Evolutionary conservation across 2,113 vertebrate species (phyloP).

Genomic region (Delphinapterus leucas): DNA sequence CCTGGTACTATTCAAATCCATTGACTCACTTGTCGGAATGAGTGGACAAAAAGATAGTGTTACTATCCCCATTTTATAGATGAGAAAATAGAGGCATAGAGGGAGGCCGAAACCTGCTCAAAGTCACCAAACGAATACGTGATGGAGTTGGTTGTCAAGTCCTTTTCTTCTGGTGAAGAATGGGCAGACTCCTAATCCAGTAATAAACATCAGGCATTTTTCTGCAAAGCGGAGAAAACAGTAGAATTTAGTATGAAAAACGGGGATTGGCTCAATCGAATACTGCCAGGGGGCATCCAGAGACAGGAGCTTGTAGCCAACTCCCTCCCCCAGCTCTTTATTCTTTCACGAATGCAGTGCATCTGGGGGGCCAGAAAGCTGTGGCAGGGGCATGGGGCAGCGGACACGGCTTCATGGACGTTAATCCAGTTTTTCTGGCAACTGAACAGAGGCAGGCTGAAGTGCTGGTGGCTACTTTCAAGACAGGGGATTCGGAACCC

Average conservation of each 20-base stretch:
- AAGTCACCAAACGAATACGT: neutral
- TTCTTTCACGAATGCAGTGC: rapidly evolving
- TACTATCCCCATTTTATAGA: neutral
- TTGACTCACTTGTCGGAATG: no score
- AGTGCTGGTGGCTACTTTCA: neutral
- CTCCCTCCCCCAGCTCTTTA: neutral
- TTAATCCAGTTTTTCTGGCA: no score
- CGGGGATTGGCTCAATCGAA: neutral
- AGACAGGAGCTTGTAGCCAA: no score
- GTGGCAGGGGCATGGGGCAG: rapidly evolving
- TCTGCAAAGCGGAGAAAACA: neutral
- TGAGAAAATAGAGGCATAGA: neutral
- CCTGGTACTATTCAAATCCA: neutral
- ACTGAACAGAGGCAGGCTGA: neutral
- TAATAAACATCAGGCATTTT: neutral
- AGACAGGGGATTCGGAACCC: neutral
- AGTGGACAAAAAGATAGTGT: neutral
- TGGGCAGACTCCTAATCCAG: neutral
- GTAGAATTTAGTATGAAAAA: neutral
- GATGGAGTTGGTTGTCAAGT: neutral
- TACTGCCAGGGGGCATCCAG: neutral
- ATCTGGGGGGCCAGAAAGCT: neutral
- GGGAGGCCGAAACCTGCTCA: neutral
- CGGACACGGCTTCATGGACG: neutral
- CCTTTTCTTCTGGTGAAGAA: neutral